Evolutionary conservation across 2,797 vertebrate genomes (phyloP).

Genomic region (Enteromius treurensis): DNA sequence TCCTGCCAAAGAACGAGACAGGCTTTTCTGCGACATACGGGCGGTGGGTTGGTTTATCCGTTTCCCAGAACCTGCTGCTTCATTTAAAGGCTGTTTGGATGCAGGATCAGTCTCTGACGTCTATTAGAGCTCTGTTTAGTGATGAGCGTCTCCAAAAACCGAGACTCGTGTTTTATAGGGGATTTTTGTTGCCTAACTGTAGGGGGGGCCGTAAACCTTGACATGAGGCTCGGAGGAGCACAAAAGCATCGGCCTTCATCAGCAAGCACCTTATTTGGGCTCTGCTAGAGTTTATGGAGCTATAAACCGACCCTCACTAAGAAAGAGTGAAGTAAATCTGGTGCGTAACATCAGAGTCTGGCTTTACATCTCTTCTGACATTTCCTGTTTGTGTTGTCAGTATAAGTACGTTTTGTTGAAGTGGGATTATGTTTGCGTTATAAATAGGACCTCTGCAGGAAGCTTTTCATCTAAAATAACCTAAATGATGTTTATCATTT

Average conservation of each 20-base stretch:
- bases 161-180: constrained; percentile 7
- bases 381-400: not conserved
- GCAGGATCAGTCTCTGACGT: not conserved
- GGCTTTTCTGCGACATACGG: constrained; percentile 1
- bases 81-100: constrained; percentile 21
- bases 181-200: constrained; percentile 14
- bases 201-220: not conserved
- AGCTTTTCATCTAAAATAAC: not conserved
- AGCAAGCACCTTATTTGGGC: not conserved
- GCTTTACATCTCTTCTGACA: not conserved
- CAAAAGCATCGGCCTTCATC: not conserved
- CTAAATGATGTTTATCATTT: not conserved
- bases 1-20: not conserved
- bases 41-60: not conserved
- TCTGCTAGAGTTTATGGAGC: not conserved
- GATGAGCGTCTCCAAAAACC: not conserved
- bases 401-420: not conserved
- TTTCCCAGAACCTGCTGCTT: constrained; percentile 29
- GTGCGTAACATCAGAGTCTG: not conserved
- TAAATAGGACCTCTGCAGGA: not conserved
- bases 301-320: not conserved
- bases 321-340: constrained; percentile 5
- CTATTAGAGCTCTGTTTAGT: constrained; percentile 1
- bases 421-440: not conserved
- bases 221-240: constrained; percentile 11